phyloP scores from a whole-genome alignment of 2,888 invertebrate species.

The Apocheima hispidaria region DNA sequence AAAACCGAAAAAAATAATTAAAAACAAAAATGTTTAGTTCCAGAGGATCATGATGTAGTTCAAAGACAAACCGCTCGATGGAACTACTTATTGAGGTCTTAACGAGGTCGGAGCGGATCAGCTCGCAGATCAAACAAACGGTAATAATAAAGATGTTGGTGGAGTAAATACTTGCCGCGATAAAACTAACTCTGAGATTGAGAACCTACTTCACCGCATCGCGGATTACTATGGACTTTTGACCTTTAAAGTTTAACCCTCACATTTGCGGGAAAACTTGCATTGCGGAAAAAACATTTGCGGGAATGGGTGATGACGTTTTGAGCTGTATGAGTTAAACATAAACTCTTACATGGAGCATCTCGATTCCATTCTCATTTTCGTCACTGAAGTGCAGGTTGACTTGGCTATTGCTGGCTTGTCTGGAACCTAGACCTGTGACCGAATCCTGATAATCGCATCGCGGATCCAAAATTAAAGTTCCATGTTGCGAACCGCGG shows the following conservation, averaged over 20 bases:
- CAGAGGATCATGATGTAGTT: background rate
- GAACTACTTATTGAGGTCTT: conserved; percentile 4
- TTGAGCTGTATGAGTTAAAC: background rate
- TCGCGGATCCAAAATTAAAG: background rate
- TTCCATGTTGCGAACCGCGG: background rate
- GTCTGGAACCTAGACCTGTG: conserved; percentile 6
- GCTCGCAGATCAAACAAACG: conserved; percentile 9
- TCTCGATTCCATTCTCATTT: background rate
- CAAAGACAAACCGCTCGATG: background rate
- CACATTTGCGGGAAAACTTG: background rate
- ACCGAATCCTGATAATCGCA: background rate
- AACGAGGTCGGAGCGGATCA: conserved; percentile 18
- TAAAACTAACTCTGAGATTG: conserved; percentile 11
- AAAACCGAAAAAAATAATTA: too few relatives aligned
- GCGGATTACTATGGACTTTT: background rate
- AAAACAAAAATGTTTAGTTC: background rate
- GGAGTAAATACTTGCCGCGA: conserved; percentile 18
- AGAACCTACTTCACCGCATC: background rate
- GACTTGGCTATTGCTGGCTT: conserved; percentile 5
- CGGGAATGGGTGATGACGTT: background rate
- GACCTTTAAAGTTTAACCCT: background rate
- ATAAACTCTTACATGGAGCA: background rate
- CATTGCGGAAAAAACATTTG: too few relatives aligned
- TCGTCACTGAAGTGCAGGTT: background rate
- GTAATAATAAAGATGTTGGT: conserved; percentile 14